Conservation (phyloP, 2,888 invertebrate genomes). For the Corbicula japonica region DNA sequence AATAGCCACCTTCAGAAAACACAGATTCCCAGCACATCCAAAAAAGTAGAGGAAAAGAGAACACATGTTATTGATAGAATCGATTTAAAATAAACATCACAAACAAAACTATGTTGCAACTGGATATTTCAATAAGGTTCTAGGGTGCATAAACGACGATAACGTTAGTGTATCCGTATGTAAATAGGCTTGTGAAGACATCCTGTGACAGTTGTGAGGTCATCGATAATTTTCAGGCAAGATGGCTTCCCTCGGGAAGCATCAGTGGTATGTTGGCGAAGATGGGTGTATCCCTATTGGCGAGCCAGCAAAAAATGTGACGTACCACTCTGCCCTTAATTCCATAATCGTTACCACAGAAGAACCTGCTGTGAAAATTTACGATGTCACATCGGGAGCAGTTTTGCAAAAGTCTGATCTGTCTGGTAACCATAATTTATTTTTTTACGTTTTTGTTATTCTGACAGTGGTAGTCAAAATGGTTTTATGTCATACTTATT, state of each 20-base stretch:
- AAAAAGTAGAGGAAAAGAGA: too few relatives aligned
- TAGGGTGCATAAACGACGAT: too few relatives aligned
- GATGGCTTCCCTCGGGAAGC: slow-evolving; percentile 82
- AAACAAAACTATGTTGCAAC: too few relatives aligned
- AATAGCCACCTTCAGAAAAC: too few relatives aligned
- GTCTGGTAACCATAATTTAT: slow-evolving; percentile 78
- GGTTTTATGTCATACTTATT: too few relatives aligned
- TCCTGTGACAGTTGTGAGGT: slow-evolving; percentile 62
- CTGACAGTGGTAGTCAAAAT: too few relatives aligned
- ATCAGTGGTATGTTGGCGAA: slow-evolving; percentile 85
- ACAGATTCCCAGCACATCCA: too few relatives aligned
- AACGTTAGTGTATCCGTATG: too few relatives aligned
- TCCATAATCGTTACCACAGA: slow-evolving; percentile 95
- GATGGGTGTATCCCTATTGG: slow-evolving; percentile 85
- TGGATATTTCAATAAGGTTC: too few relatives aligned
- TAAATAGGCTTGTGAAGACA: slow-evolving; percentile 26
- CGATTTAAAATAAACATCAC: too few relatives aligned
- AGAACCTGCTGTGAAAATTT: slow-evolving; percentile 93
- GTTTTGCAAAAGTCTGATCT: slow-evolving; percentile 90
- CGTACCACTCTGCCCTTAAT: slow-evolving; percentile 96
- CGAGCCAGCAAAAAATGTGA: slow-evolving; percentile 88
- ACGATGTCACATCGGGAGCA: slow-evolving; percentile 96
- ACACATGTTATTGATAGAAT: too few relatives aligned
- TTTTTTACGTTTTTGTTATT: background rate
- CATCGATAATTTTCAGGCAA: slow-evolving; percentile 63